Evolutionary conservation across 2,888 invertebrate species (phyloP).

Genomic region (Aporophyla lueneburgensis): DNA sequence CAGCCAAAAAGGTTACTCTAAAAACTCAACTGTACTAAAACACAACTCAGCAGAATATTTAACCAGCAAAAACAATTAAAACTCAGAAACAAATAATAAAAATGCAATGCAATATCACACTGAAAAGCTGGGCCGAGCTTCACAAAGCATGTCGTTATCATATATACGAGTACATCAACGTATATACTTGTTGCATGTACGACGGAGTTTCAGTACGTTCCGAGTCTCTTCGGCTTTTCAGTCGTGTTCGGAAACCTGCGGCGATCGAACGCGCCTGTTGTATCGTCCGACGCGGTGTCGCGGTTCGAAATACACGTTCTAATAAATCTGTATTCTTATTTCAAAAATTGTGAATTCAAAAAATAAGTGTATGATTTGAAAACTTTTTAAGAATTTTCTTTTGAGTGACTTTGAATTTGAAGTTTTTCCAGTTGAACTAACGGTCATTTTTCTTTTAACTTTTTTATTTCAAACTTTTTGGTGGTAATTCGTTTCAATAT

Average conservation of each 20-base stretch:
- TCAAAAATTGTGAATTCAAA: neutral
- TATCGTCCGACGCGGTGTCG: conserved; percentile 24
- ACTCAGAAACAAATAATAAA: conserved; percentile 42
- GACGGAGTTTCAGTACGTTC: conserved; percentile 66
- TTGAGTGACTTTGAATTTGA: conserved; percentile 3
- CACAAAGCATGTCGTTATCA: conserved; percentile 40
- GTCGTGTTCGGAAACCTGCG: conserved; percentile 70
- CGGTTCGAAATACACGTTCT: conserved; percentile 36
- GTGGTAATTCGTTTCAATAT: neutral
- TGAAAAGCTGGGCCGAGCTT: conserved; percentile 39
- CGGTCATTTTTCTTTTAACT: conserved; percentile 7
- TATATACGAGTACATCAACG: conserved; percentile 52
- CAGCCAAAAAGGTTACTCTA: neutral
- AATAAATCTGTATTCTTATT: conserved; percentile 8
- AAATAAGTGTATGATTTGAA: neutral
- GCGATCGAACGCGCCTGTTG: conserved; percentile 59
- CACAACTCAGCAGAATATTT: conserved; percentile 14
- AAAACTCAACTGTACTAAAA: neutral
- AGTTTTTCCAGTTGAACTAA: neutral
- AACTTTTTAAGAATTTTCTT: conserved; percentile 6
- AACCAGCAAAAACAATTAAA: conserved; percentile 30
- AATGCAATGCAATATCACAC: conserved; percentile 41
- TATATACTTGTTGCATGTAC: conserved; percentile 80
- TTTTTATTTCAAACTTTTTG: neutral
- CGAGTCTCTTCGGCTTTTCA: conserved; percentile 67